phyloP scores from a whole-genome alignment of 2,888 invertebrate genomes.

The Cheiracanthium punctorium region DNA sequence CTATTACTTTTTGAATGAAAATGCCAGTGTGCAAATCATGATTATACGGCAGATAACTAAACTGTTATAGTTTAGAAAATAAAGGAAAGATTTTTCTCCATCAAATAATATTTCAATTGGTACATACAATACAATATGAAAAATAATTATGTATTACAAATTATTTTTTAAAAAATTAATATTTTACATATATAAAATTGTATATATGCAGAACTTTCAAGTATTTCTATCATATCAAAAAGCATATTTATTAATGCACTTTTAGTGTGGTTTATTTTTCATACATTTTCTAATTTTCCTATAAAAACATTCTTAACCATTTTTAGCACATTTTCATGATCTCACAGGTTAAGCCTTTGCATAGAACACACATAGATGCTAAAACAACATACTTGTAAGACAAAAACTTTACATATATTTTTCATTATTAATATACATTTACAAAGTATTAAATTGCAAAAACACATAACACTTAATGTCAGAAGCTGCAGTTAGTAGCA shows the following conservation, averaged over 20 bases:
- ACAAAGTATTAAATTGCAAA: constrained; percentile 63
- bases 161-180: constrained; percentile 11
- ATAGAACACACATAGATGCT: constrained; percentile 36
- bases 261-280: constrained; percentile 12
- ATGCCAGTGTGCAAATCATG: too few species aligned
- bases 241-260: constrained; percentile 34
- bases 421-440: constrained; percentile 48
- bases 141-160: neutral
- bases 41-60: too few species aligned
- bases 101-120: neutral
- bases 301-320: constrained; percentile 12
- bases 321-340: constrained; percentile 6
- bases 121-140: neutral
- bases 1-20: too few species aligned
- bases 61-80: too few species aligned
- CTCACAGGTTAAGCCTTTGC: constrained; percentile 49
- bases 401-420: constrained; percentile 35
- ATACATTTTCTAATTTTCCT: constrained; percentile 37
- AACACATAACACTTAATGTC: constrained; percentile 38
- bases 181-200: neutral
- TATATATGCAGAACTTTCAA: neutral
- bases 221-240: constrained; percentile 17
- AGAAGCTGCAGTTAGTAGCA: constrained; percentile 47
- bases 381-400: constrained; percentile 43
- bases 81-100: too few species aligned